Base-by-base conservation (phyloP, 1,140 invertebrate genomes). In the Tachypleus tridentatus region DNA sequence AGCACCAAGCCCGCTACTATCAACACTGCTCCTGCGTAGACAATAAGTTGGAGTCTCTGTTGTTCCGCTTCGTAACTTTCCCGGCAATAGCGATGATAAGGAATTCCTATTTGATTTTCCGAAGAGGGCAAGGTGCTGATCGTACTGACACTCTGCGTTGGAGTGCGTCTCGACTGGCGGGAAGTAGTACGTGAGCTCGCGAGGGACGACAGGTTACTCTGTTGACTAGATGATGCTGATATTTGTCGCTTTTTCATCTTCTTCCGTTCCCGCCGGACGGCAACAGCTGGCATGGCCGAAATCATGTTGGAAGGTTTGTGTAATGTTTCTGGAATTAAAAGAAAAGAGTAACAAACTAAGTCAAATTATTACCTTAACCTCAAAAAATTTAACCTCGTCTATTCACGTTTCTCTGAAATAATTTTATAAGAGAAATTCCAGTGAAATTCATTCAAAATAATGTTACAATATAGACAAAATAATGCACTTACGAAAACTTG, bases 201-300 rank as follows among this genome's bases (percentile, higher is more conserved):
- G 10, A 60, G 48, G 6, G 51, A 57, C 7, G 51, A 11, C 5
- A 54, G 9, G 29, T 29, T 57, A 3, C 51, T 54, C 49, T 53
- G 51, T 6, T 29, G 11, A 47, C 61, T 62, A 10, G 51, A 48
- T 10, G 61, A 9, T 5, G 29, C 3, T 5, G n/a, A 11, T 7
- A 10, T 10, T 48, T 49, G n/a, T 9, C 48, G 9, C 61, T 49
- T 53, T 53, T 47, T 29, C 29, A 29, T 52, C 61, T 65, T 64
- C 49, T 48, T 57, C 54, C 66, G 54, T 49, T 68, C 67, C 3
- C 67, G 64, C n/a, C 67, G 65, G 5, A 68, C 49, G 54, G 67
- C 67, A 8, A 68, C 67, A 49, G 69, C 64, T 62, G 67, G 68
- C 69, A 70, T 69, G 58, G 68, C 61, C n/a, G 64, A 69, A 67